phyloP scores from a whole-genome alignment of 2,888 invertebrate genomes.

The Notodonta ziczac region DNA sequence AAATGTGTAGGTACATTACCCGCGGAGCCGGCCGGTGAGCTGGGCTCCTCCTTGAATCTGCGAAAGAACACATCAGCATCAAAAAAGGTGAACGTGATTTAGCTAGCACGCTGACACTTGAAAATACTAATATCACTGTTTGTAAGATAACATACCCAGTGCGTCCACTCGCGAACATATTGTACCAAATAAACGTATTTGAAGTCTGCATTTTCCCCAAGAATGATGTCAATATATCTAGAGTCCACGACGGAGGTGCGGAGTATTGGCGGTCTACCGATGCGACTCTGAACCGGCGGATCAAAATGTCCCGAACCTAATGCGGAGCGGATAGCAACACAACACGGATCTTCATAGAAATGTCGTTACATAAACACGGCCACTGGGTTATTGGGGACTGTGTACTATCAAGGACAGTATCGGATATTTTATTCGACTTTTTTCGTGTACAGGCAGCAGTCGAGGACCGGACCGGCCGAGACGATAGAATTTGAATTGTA shows the following conservation, averaged over 20 bases:
- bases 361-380: constrained; percentile 47
- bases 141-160: neutral
- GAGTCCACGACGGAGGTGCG: neutral
- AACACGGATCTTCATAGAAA: constrained; percentile 3
- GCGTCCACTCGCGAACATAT: neutral
- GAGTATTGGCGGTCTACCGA: too few relatives aligned
- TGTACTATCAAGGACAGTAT: constrained; percentile 54
- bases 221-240: neutral
- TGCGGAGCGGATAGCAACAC: neutral
- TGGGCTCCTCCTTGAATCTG: constrained; percentile 71
- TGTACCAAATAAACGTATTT: neutral
- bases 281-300: too few relatives aligned
- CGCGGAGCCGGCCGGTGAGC: constrained; percentile 45
- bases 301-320: neutral
- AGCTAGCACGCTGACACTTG: too few relatives aligned
- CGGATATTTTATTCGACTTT: constrained; percentile 44
- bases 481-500: constrained; percentile 65
- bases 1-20: constrained; percentile 39
- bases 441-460: constrained; percentile 34
- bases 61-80: constrained; percentile 31
- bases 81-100: neutral
- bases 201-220: neutral
- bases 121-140: neutral
- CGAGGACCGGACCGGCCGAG: constrained; percentile 43
- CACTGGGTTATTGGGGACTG: constrained; percentile 65